Evolutionary conservation across 2,113 vertebrate species (phyloP).

Genomic region (Panthera leo): DNA sequence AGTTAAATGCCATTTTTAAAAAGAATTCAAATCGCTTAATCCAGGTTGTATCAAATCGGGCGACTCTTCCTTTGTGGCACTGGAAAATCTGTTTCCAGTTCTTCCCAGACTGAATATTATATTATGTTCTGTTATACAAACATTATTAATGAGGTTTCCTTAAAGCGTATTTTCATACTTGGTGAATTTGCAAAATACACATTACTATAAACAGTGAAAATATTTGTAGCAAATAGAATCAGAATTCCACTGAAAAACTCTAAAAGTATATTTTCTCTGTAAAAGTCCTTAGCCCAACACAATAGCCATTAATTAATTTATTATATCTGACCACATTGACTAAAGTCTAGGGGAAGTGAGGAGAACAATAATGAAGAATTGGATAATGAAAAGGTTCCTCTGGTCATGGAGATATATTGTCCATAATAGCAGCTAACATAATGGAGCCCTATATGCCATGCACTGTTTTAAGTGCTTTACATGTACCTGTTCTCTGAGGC

Average conservation of each 20-base stretch:
- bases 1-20: constrained; percentile 42
- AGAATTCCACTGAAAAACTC: constrained; percentile 10
- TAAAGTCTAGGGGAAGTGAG: not conserved
- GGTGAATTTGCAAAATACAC: constrained; percentile 13
- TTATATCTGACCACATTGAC: not conserved
- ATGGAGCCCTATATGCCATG: not conserved
- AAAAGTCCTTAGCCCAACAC: not conserved
- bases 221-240: not conserved
- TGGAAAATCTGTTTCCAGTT: not conserved
- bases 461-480: not conserved
- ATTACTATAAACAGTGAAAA: not conserved
- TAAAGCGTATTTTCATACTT: not conserved
- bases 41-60: not conserved
- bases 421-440: not conserved
- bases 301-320: constrained; percentile 5
- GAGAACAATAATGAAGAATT: not conserved
- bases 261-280: not conserved
- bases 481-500: not conserved
- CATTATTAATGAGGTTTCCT: not conserved
- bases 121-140: not conserved
- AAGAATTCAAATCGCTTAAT: constrained; percentile 29
- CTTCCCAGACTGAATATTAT: not conserved
- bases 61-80: not conserved
- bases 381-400: not conserved
- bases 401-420: not conserved